Percentiles rank a stretch among this genome's conserved stretches.
These are phyloP conservation scores for Pyrrhia umbra DNA, from an alignment of 2,888 invertebrate genomes.

Conservation along the genomic window DNA sequence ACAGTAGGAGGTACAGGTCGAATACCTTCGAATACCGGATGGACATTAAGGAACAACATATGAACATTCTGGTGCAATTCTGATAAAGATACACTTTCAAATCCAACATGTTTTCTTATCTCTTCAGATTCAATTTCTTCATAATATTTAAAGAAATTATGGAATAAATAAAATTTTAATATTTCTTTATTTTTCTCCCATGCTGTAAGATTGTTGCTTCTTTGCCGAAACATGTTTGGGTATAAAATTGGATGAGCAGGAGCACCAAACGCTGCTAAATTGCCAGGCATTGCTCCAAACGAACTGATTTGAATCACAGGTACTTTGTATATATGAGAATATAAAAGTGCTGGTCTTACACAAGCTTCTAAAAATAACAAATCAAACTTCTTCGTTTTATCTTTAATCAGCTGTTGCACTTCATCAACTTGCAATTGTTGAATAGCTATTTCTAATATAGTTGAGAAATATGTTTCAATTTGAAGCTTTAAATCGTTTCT, in stretches of 20 bases:
- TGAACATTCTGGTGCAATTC: slow-evolving; percentile 70
- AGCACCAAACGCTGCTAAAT: slow-evolving; percentile 63
- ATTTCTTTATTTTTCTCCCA: slow-evolving; percentile 57
- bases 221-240: slow-evolving; percentile 56
- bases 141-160: neutral
- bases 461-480: slow-evolving; percentile 11
- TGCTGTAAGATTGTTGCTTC: slow-evolving; percentile 54
- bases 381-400: slow-evolving; percentile 54
- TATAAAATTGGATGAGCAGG: slow-evolving; percentile 66
- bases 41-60: slow-evolving; percentile 76
- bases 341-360: slow-evolving; percentile 42
- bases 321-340: slow-evolving; percentile 60
- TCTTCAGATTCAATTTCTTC: slow-evolving; percentile 47
- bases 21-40: slow-evolving; percentile 73
- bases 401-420: slow-evolving; percentile 56
- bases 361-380: slow-evolving; percentile 59
- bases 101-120: slow-evolving; percentile 48
- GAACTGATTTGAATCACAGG: slow-evolving; percentile 68
- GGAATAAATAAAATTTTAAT: slow-evolving; percentile 28
- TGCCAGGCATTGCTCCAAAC: slow-evolving; percentile 52
- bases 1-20: slow-evolving; percentile 78
- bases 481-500: slow-evolving; percentile 39
- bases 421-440: slow-evolving; percentile 54
- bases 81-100: slow-evolving; percentile 49
- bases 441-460: slow-evolving; percentile 32